These are phyloP conservation scores for Diorhabda sublineata DNA, from an alignment of 1,140 invertebrate species.

Conservation along the genomic window DNA sequence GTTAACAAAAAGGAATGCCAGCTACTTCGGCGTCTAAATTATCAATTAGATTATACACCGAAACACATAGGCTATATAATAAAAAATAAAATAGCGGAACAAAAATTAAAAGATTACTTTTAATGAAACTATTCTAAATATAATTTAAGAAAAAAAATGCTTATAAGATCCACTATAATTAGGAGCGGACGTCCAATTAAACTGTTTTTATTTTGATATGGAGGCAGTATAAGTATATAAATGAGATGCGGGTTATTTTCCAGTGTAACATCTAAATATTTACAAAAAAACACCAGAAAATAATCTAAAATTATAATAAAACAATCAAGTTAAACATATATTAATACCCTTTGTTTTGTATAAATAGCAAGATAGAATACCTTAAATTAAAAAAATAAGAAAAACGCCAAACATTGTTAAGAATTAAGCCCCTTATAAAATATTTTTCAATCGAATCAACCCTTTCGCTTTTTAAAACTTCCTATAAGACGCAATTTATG, in stretches of 20 bases:
- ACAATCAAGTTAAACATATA: neutral
- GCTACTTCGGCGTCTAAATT: neutral
- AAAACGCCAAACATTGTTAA: neutral
- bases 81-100: neutral
- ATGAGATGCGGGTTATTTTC: neutral
- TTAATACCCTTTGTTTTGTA: neutral
- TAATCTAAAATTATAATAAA: neutral
- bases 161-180: no score
- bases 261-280: neutral
- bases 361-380: slow-evolving; percentile 1
- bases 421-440: no score
- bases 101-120: neutral
- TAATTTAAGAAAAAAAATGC: no score
- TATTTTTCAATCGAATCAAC: no score
- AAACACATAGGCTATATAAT: neutral
- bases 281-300: neutral
- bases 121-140: no score
- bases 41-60: neutral
- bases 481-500: no score
- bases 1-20: slow-evolving; percentile 2
- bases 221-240: neutral
- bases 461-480: no score
- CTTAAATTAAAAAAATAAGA: neutral
- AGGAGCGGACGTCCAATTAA: neutral
- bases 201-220: neutral